Base-by-base conservation (phyloP, 2,797 vertebrate species). In the Echeneis naucrates region DNA sequence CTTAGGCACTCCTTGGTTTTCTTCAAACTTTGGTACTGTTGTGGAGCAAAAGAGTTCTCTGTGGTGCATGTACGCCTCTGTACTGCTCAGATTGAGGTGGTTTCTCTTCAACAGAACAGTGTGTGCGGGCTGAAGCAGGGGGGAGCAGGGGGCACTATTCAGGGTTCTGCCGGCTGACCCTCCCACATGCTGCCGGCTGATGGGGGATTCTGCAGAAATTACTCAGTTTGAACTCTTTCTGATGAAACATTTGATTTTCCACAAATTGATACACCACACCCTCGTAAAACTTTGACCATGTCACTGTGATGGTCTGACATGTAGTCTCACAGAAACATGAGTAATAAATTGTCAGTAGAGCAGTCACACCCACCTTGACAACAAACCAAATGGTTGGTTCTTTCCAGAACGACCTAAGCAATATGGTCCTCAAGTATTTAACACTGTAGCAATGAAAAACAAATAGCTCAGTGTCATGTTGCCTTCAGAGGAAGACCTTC, bases 131-230 rank as follows among this genome's bases (percentile, higher is more conserved):
- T 33, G 42, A 1, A 42, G n/a, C n/a, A 42, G 4, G 61, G 54
- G 65, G 47, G 26, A 37, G 50, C 19, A 40, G 50, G 63, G 63
- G 85, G 72, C 33, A 37, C 45, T 24, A 27, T 33, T 81, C 10
- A 75, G 72, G 69, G 78, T 58, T 76, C 59, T 1, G 51, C 21
- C 23, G 65, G 48, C 64, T 82, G 72, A 73, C 75, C 82, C 74
- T 68, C 83, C 83, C 86, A 82, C 86, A 82, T 75, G 75, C 37
- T 73, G 56, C 59, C 51, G 27, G 21, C 32, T 54, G 40, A 53
- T 58, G 30, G 42, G 72, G 64, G 54, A 3, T 54, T 78, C 27
- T 35, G 2, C 26, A 57, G 16, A 7, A 2, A 65, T 3, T n/a
- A 26, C 24, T 76, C 48, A 47, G 11, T 54, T 23, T 45, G 7